Evolutionary conservation across 2,797 vertebrate genomes (phyloP).

Genomic region (Hydrolagus colliei): DNA sequence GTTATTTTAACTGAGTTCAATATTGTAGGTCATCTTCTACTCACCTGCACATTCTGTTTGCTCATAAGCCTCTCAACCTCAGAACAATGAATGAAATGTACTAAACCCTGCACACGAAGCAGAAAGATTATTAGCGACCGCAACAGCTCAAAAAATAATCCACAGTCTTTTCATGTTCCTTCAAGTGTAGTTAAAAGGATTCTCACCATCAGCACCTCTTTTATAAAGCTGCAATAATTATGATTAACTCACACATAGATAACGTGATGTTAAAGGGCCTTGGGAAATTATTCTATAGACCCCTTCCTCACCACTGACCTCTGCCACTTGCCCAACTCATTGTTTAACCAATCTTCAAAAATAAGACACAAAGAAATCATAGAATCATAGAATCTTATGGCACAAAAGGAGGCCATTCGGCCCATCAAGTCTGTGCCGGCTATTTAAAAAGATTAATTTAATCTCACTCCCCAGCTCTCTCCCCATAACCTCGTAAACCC

Average conservation of each 20-base stretch:
- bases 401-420: no score
- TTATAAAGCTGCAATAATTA: slow-evolving; percentile 27
- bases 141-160: neutral
- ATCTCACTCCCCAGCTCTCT: no score
- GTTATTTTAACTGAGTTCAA: neutral
- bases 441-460: no score
- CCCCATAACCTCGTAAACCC: no score
- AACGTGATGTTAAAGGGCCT: slow-evolving; percentile 1
- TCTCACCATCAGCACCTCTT: slow-evolving; percentile 16
- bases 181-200: slow-evolving; percentile 27
- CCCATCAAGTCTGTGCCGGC: no score
- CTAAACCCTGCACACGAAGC: slow-evolving; percentile 15
- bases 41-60: neutral
- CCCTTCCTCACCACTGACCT: no score
- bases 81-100: slow-evolving; percentile 18
- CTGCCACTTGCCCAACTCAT: no score
- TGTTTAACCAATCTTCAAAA: no score
- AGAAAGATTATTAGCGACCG: slow-evolving; percentile 18
- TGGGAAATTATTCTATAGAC: slow-evolving; percentile 2
- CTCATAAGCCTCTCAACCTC: neutral
- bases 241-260: slow-evolving; percentile 11
- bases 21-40: neutral
- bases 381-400: no score
- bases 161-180: slow-evolving; percentile 15
- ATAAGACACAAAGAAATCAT: no score